These are phyloP conservation scores for Apostichopus parvimensis DNA, from an alignment of 35 echinoderm and acorn worm genomes.

Conservation along the genomic window DNA sequence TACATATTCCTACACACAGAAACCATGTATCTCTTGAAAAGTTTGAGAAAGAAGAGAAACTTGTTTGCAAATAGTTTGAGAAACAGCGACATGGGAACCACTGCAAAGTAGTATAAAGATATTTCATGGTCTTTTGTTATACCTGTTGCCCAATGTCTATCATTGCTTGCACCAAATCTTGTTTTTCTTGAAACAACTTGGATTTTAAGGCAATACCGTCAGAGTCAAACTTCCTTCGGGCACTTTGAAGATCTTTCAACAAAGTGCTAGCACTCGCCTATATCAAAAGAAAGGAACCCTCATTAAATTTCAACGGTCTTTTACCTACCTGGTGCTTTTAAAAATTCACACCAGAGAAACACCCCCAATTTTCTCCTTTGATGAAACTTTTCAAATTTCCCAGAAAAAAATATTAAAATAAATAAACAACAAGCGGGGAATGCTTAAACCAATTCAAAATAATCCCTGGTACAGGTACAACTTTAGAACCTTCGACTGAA, in stretches of 20 bases:
- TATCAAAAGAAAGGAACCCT: slow-evolving; percentile 45
- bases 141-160: slow-evolving; percentile 90
- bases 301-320: neutral
- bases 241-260: slow-evolving; percentile 78
- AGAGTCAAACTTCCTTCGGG: slow-evolving; percentile 75
- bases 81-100: neutral
- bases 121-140: neutral
- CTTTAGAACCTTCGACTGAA: no score
- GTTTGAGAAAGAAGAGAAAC: no score
- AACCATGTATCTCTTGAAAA: no score
- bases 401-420: no score
- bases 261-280: slow-evolving; percentile 82
- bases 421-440: no score
- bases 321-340: neutral
- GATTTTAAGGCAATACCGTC: slow-evolving; percentile 57
- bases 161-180: slow-evolving; percentile 84
- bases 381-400: no score
- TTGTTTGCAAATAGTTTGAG: no score
- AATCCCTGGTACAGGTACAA: no score
- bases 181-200: slow-evolving; percentile 84
- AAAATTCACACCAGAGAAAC: no score
- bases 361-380: no score
- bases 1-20: no score
- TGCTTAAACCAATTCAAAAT: no score
- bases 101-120: slow-evolving; percentile 18